Base-by-base conservation (phyloP, 2,888 invertebrate species). In the Cremastinae sp. region DNA sequence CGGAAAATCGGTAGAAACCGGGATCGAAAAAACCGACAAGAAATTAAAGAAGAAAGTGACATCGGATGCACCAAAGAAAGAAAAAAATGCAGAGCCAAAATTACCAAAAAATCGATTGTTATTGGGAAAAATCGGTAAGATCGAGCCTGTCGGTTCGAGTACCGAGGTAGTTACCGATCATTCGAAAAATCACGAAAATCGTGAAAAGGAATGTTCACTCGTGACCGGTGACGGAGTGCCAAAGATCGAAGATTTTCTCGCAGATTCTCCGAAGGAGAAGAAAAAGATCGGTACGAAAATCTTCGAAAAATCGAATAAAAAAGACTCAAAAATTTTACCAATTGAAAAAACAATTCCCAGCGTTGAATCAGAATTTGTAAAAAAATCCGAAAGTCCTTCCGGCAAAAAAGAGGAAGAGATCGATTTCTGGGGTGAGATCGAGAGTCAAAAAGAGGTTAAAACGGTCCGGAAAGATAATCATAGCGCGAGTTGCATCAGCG, bases 311-410 rank as follows among this genome's bases (percentile, higher is more conserved):
- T 7, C 35, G 7, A 68, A 76, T 35, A 49, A 16, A 16, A 61
- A 91, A 83, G 90, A 88, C 84, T 90, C 91, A 77, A 87, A 83
- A 71, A 90, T 86, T 75, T 90, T 87, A 51, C 89, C 90, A 80
- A 83, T 81, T 4, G 14, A 45, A 5, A 59, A 73, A 45, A 2
- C 18, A 49, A 56, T 61, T 64, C 20, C 51, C 45, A 69, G 47
- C 43, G 28, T 61, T 9, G 18, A 53, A 28, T 0, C 37, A 0
- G 74, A 65, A 41, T 8, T 28, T 9, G 7, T 37, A 8, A 58
- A 61, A 35, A 74, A 66, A 28, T 1, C 12, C 8, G 65, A 72
- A 28, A 56, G 65, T 72, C 56, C 81, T 18, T 69, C 69, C 53
- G 37, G 16, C 0, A 64, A 22, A 8, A 65, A 75, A 14, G 72